Percentiles rank a stretch among this genome's conserved stretches.
Evolutionary conservation across 2,797 vertebrate species (phyloP).

Genomic region (Typhlichthys eigenmanni): DNA sequence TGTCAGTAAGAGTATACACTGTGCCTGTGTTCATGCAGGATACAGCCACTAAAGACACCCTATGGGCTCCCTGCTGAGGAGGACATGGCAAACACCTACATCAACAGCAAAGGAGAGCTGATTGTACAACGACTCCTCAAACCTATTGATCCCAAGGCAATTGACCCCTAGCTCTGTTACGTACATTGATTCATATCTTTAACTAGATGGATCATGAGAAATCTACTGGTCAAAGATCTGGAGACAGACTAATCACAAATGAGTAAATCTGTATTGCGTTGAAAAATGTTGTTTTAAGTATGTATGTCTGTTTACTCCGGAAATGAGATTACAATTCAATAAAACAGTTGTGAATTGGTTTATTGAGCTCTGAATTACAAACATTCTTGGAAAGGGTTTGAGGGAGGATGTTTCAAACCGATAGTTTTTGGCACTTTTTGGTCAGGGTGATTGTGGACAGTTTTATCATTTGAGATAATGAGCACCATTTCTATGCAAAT

Average conservation of each 20-base stretch:
- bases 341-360: too few relatives aligned
- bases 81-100: conserved; percentile 84
- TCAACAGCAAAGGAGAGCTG: conserved; percentile 88
- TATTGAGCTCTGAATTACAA: too few relatives aligned
- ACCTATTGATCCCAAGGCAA: conserved; percentile 73
- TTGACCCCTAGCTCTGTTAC: conserved; percentile 63
- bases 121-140: conserved; percentile 78
- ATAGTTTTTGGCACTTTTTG: too few relatives aligned
- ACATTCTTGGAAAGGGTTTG: too few relatives aligned
- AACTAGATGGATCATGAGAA: conserved; percentile 1
- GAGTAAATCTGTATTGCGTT: too few relatives aligned
- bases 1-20: too few relatives aligned
- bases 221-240: neutral
- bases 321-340: too few relatives aligned
- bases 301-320: neutral
- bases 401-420: too few relatives aligned
- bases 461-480: too few relatives aligned
- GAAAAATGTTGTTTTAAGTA: neutral
- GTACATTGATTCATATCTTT: neutral
- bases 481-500: too few relatives aligned
- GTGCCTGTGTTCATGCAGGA: conserved; percentile 63
- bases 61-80: conserved; percentile 88
- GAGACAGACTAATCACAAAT: neutral
- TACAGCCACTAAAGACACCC: conserved; percentile 89
- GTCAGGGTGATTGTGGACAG: too few relatives aligned